Conservation (phyloP, 1,140 invertebrate genomes). For the Diachasma alloeum region DNA sequence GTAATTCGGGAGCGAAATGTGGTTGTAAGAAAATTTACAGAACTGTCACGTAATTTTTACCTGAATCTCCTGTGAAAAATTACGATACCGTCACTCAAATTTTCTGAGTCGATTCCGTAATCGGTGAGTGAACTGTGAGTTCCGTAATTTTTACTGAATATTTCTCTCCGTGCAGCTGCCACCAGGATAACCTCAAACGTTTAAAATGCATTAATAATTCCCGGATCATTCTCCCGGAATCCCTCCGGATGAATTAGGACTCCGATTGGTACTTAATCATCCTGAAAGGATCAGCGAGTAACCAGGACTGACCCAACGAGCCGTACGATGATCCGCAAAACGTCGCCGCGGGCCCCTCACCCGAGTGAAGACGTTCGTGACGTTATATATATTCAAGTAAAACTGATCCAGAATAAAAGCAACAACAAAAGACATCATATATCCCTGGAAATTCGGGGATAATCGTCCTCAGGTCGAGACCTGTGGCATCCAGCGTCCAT, state of each 20-base stretch:
- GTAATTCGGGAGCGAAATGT: too few relatives aligned
- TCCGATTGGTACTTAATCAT: slow-evolving; percentile 2
- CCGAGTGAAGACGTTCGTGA: slow-evolving; percentile 6
- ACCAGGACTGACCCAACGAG: slow-evolving; percentile 3
- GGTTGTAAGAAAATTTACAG: too few relatives aligned
- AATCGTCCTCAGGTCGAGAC: background rate
- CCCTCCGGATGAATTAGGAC: background rate
- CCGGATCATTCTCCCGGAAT: background rate
- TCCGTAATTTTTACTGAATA: too few relatives aligned
- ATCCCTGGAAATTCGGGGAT: background rate
- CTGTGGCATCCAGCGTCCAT: background rate
- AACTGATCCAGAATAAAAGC: background rate
- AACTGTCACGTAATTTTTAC: too few relatives aligned
- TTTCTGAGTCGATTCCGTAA: too few relatives aligned
- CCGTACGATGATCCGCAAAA: slow-evolving; percentile 2
- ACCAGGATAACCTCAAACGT: too few relatives aligned
- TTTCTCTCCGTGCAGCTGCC: too few relatives aligned
- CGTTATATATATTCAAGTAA: slow-evolving; percentile 2
- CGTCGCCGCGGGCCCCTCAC: background rate
- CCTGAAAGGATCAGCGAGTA: background rate
- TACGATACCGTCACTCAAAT: too few relatives aligned
- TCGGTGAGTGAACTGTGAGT: too few relatives aligned
- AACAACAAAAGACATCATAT: background rate
- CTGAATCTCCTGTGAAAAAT: too few relatives aligned
- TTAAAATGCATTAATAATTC: background rate